Evolutionary conservation across 2,797 vertebrate species (phyloP), one percentile per base, ranked within the genome.

Genomic region (Xenops minutus): DNA sequence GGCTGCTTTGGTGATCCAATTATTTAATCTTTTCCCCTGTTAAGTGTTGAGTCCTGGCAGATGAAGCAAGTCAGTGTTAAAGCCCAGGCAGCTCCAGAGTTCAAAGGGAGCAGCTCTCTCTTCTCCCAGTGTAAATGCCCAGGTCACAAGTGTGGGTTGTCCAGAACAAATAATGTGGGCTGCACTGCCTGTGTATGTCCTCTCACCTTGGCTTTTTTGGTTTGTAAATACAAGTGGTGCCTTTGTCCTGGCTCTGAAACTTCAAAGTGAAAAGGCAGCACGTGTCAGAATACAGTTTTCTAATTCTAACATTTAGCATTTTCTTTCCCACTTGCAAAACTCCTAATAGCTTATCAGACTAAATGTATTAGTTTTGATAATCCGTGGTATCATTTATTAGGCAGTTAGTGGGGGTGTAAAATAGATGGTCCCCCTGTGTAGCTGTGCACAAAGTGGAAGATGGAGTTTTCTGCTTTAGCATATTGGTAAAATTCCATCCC

Each of bases 41-140:
- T 59, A 56, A 51, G 21, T 54, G 34, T 46, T 14, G 22, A 7
- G 24, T 79, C 55, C 36, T 93, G 76, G 32, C 72, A 85, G 56
- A 41, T 44, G 68, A 80, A 52, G 48, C 78, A 71, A n/a, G 8
- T 32, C 69, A 72, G 4, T 15, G 30, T 79, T 93, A 20, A 86
- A 91, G 39, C 16, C 20, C 48, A 52, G 63, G 36, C 46, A 80
- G 24, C 30, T 76, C 10, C 27, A 7, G 63, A 43, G 64, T 39
- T 52, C 12, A n/a, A 69, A 52, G 52, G 48, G 34, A 89, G 19
- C 26, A 34, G 32, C 22, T 56, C 51, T 55, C 10, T 56, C 58
- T 63, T 6, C 1, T 34, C 34, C 39, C 37, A 36, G 0, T 0
- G 0, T 41, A 10, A 10, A 7, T 14, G 2, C 9, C 3, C 8